phyloP scores from a whole-genome alignment of 2,888 invertebrate genomes.

The Melikaiella ostensackeni region DNA sequence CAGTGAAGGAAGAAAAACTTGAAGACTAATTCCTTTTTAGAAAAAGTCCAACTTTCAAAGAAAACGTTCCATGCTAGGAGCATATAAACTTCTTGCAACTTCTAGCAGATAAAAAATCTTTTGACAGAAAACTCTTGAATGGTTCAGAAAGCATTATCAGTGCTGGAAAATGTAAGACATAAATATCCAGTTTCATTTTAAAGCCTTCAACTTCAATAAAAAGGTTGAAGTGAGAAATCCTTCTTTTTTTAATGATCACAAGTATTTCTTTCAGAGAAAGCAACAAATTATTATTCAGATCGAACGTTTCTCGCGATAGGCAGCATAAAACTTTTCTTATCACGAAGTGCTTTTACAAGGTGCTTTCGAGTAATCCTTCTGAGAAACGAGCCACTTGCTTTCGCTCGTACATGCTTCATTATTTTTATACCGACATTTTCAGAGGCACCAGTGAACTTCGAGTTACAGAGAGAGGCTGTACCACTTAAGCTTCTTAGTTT shows the following conservation, averaged over 20 bases:
- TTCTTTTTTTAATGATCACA: neutral
- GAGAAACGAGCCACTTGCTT: conserved; percentile 43
- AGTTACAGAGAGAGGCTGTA: neutral
- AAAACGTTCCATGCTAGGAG: neutral
- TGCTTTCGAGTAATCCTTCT: conserved; percentile 39
- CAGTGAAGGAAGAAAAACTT: too few relatives aligned
- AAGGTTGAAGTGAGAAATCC: neutral
- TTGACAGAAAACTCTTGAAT: neutral
- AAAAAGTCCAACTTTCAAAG: neutral
- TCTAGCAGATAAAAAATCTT: neutral
- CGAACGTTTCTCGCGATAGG: neutral
- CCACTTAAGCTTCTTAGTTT: conserved; percentile 14
- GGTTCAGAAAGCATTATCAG: too few relatives aligned
- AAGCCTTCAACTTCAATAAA: neutral
- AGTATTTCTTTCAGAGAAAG: neutral
- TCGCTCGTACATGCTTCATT: conserved; percentile 46
- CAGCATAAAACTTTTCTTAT: neutral
- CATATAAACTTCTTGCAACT: neutral
- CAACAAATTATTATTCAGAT: neutral
- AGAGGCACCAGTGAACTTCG: conserved; percentile 4
- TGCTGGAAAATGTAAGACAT: neutral
- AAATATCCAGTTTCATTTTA: neutral
- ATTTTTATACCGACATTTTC: conserved; percentile 43
- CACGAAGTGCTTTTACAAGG: conserved; percentile 41
- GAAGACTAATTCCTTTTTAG: neutral